phyloP scores from a whole-genome alignment of 2,113 vertebrate species.

The Tenebrosternarchus preto region DNA sequence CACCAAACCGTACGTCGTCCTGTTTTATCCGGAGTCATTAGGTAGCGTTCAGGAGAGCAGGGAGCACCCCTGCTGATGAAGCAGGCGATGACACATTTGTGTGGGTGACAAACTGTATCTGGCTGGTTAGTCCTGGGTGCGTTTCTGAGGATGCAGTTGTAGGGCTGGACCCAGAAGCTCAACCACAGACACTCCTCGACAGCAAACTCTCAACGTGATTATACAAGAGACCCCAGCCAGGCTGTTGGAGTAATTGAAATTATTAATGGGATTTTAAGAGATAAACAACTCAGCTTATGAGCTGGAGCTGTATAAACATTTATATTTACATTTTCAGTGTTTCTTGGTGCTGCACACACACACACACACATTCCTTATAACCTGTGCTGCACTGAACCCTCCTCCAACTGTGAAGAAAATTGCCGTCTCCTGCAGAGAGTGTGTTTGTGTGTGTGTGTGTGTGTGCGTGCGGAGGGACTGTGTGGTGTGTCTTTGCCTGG shows the following conservation, averaged over 20 bases:
- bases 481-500: slow-evolving; percentile 12
- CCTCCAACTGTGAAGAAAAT: slow-evolving; percentile 21
- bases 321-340: not conserved
- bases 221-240: not conserved
- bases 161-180: not conserved
- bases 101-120: not conserved
- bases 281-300: not conserved
- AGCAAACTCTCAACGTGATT: not conserved
- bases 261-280: not conserved
- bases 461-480: slow-evolving; percentile 5
- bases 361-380: not conserved
- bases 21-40: not conserved
- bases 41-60: not conserved
- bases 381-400: slow-evolving; percentile 6
- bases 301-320: not conserved
- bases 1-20: too few species aligned
- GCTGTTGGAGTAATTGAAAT: not conserved
- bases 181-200: not conserved
- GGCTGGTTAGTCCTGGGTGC: not conserved
- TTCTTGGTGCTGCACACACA: not conserved
- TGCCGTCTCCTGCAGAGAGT: slow-evolving; percentile 6
- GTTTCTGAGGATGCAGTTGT: not conserved
- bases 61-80: not conserved
- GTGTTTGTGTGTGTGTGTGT: slow-evolving; percentile 15
- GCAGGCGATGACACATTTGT: not conserved